These are phyloP conservation scores for Eupithecia abbreviata DNA, from an alignment of 2,888 invertebrate species.

Conservation along the genomic window DNA sequence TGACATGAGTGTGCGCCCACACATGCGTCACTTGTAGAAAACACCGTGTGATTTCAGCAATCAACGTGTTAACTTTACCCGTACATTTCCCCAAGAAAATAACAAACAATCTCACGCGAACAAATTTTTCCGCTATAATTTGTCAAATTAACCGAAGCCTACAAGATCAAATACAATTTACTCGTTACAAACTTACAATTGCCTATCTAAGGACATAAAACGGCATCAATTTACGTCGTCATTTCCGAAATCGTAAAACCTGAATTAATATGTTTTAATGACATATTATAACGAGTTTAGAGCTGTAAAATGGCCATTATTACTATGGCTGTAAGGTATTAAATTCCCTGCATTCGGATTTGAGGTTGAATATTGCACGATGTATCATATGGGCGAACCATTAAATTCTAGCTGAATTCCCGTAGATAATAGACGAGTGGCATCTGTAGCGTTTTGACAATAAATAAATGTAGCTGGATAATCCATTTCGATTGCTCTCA, in stretches of 20 bases:
- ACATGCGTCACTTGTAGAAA: too few relatives aligned
- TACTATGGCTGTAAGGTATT: constrained; percentile 36
- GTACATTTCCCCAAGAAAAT: neutral
- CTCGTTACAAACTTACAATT: constrained; percentile 19
- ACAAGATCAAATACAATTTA: constrained; percentile 10
- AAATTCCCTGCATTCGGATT: constrained; percentile 35
- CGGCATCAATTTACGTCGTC: constrained; percentile 46
- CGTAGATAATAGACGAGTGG: neutral
- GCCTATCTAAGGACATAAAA: constrained; percentile 38
- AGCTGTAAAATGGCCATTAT: constrained; percentile 50
- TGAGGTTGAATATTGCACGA: constrained; percentile 18
- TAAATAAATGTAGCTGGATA: neutral
- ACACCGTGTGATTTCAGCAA: too few relatives aligned
- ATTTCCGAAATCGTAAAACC: constrained; percentile 46
- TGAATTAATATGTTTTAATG: constrained; percentile 56
- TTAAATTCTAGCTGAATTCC: neutral
- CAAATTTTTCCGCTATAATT: neutral
- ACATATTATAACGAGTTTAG: constrained; percentile 49
- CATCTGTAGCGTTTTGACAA: neutral
- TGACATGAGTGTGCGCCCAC: too few relatives aligned
- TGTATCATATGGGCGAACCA: constrained; percentile 10
- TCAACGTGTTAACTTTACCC: too few relatives aligned
- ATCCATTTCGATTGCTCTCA: too few relatives aligned
- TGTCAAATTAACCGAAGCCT: constrained; percentile 4
- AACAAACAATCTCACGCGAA: neutral